Conservation (phyloP, 1,140 invertebrate species). For the Amyelois transitella region DNA sequence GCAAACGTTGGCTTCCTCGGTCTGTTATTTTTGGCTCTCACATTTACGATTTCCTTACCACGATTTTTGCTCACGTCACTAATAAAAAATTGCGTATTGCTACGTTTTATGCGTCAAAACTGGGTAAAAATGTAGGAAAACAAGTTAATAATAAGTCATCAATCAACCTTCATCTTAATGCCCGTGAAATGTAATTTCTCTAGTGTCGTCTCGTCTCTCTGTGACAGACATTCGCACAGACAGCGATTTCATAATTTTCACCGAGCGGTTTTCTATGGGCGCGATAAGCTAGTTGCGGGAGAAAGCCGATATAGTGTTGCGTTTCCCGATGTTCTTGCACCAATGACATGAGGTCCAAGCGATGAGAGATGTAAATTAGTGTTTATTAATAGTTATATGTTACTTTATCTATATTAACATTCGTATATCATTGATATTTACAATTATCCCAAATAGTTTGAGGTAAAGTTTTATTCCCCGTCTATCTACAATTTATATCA, state of each 20-base stretch:
- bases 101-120: not conserved
- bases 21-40: no score
- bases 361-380: constrained; percentile 5
- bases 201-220: not conserved
- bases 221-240: not conserved
- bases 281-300: constrained; percentile 38
- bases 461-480: no score
- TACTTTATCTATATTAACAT: not conserved
- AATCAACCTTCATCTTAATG: not conserved
- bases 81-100: not conserved
- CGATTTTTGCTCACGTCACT: not conserved
- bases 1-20: not conserved
- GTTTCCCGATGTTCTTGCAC: constrained; percentile 52
- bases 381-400: not conserved
- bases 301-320: constrained; percentile 53
- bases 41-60: not conserved
- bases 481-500: no score
- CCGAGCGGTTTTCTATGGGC: constrained; percentile 46
- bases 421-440: not conserved
- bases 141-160: not conserved
- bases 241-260: constrained; percentile 56
- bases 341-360: constrained; percentile 21
- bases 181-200: not conserved
- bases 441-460: no score
- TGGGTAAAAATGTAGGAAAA: not conserved